Base-by-base conservation (phyloP, 2,888 invertebrate species). In the Leucophenga montana region DNA sequence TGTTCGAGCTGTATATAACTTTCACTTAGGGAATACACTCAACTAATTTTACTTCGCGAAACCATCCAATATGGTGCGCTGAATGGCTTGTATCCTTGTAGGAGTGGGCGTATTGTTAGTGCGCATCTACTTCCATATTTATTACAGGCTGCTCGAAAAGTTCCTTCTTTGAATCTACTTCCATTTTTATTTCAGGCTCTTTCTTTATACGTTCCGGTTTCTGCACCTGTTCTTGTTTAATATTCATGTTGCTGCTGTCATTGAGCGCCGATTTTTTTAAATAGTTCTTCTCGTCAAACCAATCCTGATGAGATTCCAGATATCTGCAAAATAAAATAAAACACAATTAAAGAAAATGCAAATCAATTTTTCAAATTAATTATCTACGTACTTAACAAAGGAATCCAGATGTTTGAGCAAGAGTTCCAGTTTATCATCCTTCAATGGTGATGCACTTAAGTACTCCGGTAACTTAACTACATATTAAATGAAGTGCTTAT, bases 401-500 rank as follows among this genome's bases (percentile, higher is more conserved):
- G 92, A 91, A 82, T 96, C 95, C 67, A 96, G 90, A 85, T 96
- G 93, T 82, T 93, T 92, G 67, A 95, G 87, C 46, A 97, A 89
- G 14, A 94, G 89, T 87, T 94, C 94, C 69, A 95, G 88, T 86
- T 95, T 96, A 76, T 92, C 92, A 78, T 94, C 94, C 0, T 93
- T 91, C 89, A 97, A 94, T 72, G 93, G 92, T 44, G 95, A 93
- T 31, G 92, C 91, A 81, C 93, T 93, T 46, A 97, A 88, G 76
- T 95, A 91, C 78, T 95, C 95, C 0, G 97, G 97, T 75, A 97
- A 88, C 89, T 95, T 95, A 0, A 97, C 97, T 95, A 89, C 13
- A 91, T 90, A 76, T 80, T 74, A 69, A 78, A 68, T 9, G 67
- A 69, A 27, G 46, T 22, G 14, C 11, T 39, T 0, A 14, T 50